A percentile compares a stretch with the other conserved stretches of the same genome.
phyloP scores from a whole-genome alignment of 2,888 invertebrate genomes.

The Macropis europaea region DNA sequence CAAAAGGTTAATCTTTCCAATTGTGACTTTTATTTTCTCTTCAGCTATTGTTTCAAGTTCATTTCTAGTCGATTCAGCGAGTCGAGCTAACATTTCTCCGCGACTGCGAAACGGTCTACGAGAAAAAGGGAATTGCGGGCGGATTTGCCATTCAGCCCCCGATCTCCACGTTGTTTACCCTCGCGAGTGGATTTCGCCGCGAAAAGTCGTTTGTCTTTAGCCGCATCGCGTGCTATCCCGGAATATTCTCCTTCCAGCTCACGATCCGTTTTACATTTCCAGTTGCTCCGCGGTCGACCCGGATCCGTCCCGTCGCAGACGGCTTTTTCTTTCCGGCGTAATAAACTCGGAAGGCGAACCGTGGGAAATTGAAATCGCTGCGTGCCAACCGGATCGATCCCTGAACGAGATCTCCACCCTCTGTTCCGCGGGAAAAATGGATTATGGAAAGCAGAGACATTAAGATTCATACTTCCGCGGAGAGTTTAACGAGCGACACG shows the following conservation, averaged over 20 bases:
- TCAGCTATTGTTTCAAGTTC: no score
- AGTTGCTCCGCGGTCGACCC: background rate
- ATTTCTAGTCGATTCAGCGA: no score
- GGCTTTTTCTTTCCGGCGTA: background rate
- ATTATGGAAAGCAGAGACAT: constrained; percentile 34
- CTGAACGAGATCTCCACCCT: background rate
- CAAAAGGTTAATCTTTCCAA: no score
- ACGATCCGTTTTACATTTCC: constrained; percentile 27
- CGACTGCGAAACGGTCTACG: background rate
- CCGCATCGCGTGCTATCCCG: background rate
- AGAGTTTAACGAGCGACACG: constrained; percentile 6
- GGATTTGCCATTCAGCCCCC: constrained; percentile 21
- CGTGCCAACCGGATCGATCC: background rate
- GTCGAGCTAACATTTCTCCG: background rate
- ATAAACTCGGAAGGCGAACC: background rate
- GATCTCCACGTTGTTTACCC: constrained; percentile 34
- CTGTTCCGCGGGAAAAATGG: constrained; percentile 3
- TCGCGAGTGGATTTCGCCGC: constrained; percentile 24
- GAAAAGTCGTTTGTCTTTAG: constrained; percentile 11
- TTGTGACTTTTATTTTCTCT: no score
- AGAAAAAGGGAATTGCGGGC: background rate
- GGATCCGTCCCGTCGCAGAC: background rate
- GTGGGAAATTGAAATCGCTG: constrained; percentile 22
- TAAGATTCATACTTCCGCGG: constrained; percentile 29
- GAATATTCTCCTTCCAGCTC: constrained; percentile 5